Evolutionary conservation across 2,888 invertebrate species (phyloP).

Genomic region (Trilocha varians): DNA sequence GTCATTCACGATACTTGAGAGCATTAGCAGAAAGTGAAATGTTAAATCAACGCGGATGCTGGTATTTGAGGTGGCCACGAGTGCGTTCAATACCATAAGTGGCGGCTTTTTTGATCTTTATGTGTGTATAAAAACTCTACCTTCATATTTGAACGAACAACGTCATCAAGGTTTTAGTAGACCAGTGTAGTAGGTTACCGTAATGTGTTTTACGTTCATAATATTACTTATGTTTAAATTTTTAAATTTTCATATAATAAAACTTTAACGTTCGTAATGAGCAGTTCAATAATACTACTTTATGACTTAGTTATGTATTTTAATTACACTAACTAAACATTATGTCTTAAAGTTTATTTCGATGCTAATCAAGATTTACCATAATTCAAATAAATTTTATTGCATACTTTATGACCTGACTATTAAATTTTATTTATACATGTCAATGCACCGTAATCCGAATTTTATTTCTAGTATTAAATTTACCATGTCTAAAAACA

Average conservation of each 20-base stretch:
- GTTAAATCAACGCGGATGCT: slow-evolving; percentile 26
- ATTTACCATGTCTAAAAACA: not conserved
- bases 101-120: slow-evolving; percentile 17
- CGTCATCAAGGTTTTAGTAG: too few species aligned
- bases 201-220: too few species aligned
- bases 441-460: not conserved
- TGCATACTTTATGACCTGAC: not conserved
- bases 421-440: not conserved
- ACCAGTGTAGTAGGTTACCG: too few species aligned
- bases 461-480: not conserved
- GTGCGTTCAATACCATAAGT: slow-evolving; percentile 14
- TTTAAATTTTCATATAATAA: too few species aligned
- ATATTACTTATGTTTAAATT: too few species aligned
- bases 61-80: slow-evolving; percentile 26
- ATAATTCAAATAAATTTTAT: not conserved
- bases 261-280: too few species aligned
- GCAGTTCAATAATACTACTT: too few species aligned
- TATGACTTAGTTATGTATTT: too few species aligned
- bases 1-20: not conserved
- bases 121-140: not conserved
- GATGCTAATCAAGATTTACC: not conserved
- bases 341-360: too few species aligned
- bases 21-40: slow-evolving; percentile 36
- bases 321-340: too few species aligned
- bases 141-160: too few species aligned